phyloP scores from a whole-genome alignment of 2,113 vertebrate genomes.

The Malurus melanocephalus region DNA sequence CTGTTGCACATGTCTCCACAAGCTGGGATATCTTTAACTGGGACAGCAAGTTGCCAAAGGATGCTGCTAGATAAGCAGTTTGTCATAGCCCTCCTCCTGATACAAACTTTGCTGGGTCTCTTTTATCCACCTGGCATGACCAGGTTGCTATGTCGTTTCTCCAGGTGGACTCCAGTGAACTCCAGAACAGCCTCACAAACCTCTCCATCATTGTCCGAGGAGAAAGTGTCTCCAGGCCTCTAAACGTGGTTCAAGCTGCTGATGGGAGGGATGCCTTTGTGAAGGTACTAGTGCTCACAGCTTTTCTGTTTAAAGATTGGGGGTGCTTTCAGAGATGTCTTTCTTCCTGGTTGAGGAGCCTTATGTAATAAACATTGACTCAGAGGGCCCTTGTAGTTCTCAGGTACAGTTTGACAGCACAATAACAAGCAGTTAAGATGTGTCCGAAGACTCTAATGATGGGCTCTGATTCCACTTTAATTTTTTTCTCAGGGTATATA shows the following conservation, averaged over 20 bases:
- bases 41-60: background rate
- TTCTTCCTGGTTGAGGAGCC: background rate
- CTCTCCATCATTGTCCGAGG: constrained; percentile 84
- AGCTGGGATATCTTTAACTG: background rate
- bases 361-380: background rate
- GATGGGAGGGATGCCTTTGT: constrained; percentile 89
- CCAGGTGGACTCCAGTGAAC: constrained; percentile 80
- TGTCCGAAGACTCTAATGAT: background rate
- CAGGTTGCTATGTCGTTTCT: background rate
- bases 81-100: background rate
- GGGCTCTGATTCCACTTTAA: background rate
- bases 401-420: background rate
- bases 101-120: background rate
- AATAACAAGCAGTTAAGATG: background rate
- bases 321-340: background rate
- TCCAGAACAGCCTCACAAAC: constrained; percentile 82
- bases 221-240: constrained; percentile 82
- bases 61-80: background rate
- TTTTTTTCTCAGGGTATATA: constrained; percentile 85
- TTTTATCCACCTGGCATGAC: background rate
- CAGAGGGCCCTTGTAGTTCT: background rate
- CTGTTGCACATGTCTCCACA: background rate
- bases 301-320: background rate
- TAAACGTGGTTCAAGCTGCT: constrained; percentile 81
- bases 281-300: constrained; percentile 75